Percentiles rank a stretch among this genome's conserved stretches.
These are phyloP conservation scores for Ctena decussata DNA, from an alignment of 2,888 invertebrate genomes.

Conservation along the genomic window DNA sequence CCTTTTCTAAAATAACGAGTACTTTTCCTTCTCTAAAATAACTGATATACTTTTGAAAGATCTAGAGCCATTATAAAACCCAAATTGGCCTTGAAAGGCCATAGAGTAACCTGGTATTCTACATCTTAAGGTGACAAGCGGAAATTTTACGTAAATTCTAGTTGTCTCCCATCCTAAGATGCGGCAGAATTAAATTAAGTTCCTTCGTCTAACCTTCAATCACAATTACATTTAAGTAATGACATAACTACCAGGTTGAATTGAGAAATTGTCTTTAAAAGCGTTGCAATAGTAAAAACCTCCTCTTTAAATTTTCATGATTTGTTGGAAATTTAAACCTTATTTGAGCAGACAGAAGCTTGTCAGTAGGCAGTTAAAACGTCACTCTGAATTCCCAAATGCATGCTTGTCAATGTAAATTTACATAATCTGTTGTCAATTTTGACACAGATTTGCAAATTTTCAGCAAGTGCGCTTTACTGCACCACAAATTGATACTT, in stretches of 20 bases:
- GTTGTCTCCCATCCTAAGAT: neutral
- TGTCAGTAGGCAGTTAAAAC: conserved; percentile 60
- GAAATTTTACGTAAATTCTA: too few species aligned
- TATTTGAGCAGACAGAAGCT: conserved; percentile 54
- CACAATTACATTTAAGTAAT: conserved; percentile 10
- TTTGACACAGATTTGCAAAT: neutral
- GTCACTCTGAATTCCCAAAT: conserved; percentile 1
- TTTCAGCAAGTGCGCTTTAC: conserved; percentile 1
- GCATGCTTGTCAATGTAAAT: conserved; percentile 1
- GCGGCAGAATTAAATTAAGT: neutral
- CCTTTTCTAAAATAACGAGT: too few species aligned
- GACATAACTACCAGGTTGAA: neutral
- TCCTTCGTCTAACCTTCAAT: neutral
- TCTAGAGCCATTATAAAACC: too few species aligned
- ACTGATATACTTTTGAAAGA: too few species aligned
- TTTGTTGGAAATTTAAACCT: conserved; percentile 63
- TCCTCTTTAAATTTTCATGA: conserved; percentile 1
- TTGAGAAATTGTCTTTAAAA: neutral
- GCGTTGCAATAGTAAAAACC: neutral
- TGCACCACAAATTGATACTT: conserved; percentile 1
- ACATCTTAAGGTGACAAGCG: too few species aligned
- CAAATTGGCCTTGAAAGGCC: too few species aligned
- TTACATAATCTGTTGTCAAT: neutral
- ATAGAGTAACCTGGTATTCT: too few species aligned
- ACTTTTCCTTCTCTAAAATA: too few species aligned